Conservation (phyloP, 2,113 vertebrate species). For the Eurystomus gularis region DNA sequence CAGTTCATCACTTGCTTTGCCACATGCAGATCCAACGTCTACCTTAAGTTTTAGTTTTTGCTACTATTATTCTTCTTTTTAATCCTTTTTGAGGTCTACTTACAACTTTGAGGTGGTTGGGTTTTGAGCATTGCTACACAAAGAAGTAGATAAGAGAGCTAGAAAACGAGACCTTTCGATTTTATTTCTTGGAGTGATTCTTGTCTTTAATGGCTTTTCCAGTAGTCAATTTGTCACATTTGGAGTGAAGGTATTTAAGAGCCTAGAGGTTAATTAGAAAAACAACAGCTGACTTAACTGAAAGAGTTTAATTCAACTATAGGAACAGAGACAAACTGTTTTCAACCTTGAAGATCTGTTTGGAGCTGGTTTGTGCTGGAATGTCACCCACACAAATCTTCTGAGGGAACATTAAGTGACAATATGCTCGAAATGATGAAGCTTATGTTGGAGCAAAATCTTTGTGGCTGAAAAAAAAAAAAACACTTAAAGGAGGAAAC, state of each 20-base stretch:
- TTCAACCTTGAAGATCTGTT: constrained; percentile 22
- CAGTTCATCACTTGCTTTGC: neutral
- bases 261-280: constrained; percentile 17
- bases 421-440: constrained; percentile 14
- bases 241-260: constrained; percentile 10
- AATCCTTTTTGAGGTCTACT: neutral
- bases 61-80: neutral
- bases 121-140: neutral
- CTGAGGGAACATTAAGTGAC: constrained; percentile 48
- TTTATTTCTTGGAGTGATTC: neutral
- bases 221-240: neutral
- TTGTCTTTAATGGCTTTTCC: neutral
- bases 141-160: neutral
- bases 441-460: constrained; percentile 26
- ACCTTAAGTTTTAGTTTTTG: neutral
- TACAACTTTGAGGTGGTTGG: neutral
- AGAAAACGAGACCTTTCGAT: neutral
- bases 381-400: constrained; percentile 60
- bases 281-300: neutral
- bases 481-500: neutral
- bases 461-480: neutral
- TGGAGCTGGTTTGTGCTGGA: constrained; percentile 38
- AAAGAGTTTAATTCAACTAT: neutral
- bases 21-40: neutral
- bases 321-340: constrained; percentile 21